Evolutionary conservation across 2,113 vertebrate species (phyloP).

Genomic region (Heliornis fulica): DNA sequence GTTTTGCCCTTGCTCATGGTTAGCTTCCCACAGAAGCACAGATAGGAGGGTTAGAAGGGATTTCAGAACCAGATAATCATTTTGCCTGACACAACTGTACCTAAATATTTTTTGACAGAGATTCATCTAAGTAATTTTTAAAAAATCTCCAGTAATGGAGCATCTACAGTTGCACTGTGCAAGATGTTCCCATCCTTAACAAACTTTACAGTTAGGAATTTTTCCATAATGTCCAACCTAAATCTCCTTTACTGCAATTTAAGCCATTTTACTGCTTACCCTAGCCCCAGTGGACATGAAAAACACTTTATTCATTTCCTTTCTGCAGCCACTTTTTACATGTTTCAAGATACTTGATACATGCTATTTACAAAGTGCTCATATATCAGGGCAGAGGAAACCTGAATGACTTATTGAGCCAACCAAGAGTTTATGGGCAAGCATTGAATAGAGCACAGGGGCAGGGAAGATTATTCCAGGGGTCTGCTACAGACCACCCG

Average conservation of each 20-base stretch:
- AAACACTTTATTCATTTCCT: background rate
- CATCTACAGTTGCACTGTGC: background rate
- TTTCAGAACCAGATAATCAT: background rate
- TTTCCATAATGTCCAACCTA: background rate
- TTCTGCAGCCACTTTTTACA: background rate
- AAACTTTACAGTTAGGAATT: background rate
- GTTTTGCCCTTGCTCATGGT: background rate
- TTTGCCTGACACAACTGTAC: background rate
- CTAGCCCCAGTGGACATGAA: background rate
- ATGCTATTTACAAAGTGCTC: background rate
- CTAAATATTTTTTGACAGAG: background rate
- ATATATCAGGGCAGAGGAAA: background rate
- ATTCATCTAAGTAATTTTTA: background rate
- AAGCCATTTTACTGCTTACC: background rate
- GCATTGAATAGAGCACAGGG: too few species aligned
- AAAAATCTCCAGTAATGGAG: accelerated
- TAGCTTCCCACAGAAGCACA: background rate
- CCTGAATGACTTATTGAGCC: background rate
- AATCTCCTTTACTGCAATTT: background rate
- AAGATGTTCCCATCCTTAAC: background rate
- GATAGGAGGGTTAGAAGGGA: background rate
- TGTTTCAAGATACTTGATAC: background rate
- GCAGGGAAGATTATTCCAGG: too few species aligned
- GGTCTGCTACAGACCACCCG: too few species aligned
- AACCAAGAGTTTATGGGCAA: too few species aligned